Percentiles rank a stretch among this genome's conserved stretches.
These are phyloP conservation scores for Metellina segmentata DNA, from an alignment of 2,888 invertebrate genomes.

Conservation along the genomic window DNA sequence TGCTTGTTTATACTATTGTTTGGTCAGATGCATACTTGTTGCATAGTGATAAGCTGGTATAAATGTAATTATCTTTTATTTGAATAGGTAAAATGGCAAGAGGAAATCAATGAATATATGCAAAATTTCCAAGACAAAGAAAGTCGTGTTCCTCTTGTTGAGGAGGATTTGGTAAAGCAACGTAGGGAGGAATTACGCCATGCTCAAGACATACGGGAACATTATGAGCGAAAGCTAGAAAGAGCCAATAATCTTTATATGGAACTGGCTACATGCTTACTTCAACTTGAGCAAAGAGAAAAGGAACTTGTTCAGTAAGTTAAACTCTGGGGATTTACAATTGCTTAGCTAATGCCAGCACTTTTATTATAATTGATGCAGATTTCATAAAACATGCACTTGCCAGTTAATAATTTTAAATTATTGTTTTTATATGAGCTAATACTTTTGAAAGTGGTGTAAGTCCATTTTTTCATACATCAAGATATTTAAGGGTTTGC, in stretches of 20 bases:
- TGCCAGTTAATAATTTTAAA: no score
- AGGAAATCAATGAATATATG: constrained; percentile 77
- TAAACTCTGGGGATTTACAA: background rate
- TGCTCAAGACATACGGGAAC: constrained; percentile 92
- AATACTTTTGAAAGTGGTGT: no score
- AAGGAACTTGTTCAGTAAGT: constrained; percentile 86
- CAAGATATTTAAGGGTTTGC: no score
- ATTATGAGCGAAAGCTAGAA: constrained; percentile 93
- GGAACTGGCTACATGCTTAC: constrained; percentile 91
- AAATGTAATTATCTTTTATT: background rate
- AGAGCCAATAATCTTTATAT: constrained; percentile 94
- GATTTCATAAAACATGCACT: no score
- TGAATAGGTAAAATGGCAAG: constrained; percentile 75
- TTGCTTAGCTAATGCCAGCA: background rate
- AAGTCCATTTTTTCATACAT: no score
- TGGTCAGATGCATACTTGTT: background rate
- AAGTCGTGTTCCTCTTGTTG: constrained; percentile 86
- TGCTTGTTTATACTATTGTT: no score
- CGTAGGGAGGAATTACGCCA: constrained; percentile 92
- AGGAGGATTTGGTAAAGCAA: constrained; percentile 84
- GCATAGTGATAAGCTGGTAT: background rate
- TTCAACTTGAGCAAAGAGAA: constrained; percentile 92
- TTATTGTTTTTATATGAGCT: no score
- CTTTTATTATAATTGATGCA: background rate
- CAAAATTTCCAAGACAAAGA: constrained; percentile 80